These are phyloP conservation scores for Agriotes lineatus DNA, from an alignment of 2,888 invertebrate species.

Conservation along the genomic window DNA sequence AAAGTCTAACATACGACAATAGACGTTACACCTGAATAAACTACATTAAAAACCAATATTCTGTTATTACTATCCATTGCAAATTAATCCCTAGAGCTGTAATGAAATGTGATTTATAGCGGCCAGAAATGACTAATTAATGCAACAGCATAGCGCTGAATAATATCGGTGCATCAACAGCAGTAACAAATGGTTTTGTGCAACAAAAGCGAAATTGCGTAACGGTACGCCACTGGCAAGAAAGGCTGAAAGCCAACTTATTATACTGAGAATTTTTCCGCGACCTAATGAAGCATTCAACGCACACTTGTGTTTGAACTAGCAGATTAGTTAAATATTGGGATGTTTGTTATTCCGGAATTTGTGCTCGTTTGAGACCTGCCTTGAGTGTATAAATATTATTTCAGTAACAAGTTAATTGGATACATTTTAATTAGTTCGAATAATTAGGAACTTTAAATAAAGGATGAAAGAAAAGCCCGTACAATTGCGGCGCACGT, in stretches of 20 bases:
- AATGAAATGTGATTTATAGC: too few species aligned
- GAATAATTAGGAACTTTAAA: slow-evolving; percentile 54
- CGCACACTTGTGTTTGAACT: slow-evolving; percentile 53
- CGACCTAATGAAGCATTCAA: slow-evolving; percentile 53
- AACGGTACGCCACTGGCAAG: slow-evolving; percentile 23
- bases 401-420: slow-evolving; percentile 55
- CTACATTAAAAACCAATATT: too few species aligned
- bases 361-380: slow-evolving; percentile 50
- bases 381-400: slow-evolving; percentile 52
- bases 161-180: too few species aligned
- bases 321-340: slow-evolving; percentile 55
- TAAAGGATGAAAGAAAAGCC: slow-evolving; percentile 46
- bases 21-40: too few species aligned
- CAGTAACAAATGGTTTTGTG: background rate
- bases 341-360: slow-evolving; percentile 52
- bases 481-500: slow-evolving; percentile 36
- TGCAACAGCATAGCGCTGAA: too few species aligned
- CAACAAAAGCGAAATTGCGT: background rate
- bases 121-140: too few species aligned
- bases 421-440: slow-evolving; percentile 54
- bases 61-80: too few species aligned
- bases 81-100: too few species aligned
- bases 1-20: too few species aligned
- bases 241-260: slow-evolving; percentile 42
- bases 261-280: slow-evolving; percentile 50